Percentiles rank a stretch among this genome's conserved stretches.
phyloP scores from a whole-genome alignment of 2,888 invertebrate species.

The Tubulanus polymorphus region DNA sequence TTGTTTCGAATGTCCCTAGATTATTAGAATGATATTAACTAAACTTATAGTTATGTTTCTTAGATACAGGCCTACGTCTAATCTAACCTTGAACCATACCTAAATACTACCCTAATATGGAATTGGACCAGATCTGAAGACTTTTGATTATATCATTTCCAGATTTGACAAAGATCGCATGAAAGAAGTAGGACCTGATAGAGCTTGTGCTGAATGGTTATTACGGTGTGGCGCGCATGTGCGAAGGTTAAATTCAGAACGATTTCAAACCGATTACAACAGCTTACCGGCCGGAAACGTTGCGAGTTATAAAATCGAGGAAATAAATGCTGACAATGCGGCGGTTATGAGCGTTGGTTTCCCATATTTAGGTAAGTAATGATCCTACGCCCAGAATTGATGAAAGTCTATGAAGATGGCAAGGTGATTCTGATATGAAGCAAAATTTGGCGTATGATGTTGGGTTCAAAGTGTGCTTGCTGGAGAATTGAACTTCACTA shows the following conservation, averaged over 20 bases:
- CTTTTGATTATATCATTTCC: too few species aligned
- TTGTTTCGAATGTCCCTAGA: too few species aligned
- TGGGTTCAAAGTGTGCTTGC: too few species aligned
- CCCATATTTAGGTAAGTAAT: slow-evolving; percentile 66
- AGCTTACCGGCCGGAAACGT: slow-evolving; percentile 61
- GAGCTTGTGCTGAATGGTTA: slow-evolving; percentile 93
- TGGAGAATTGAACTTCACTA: too few species aligned
- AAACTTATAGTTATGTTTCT: too few species aligned
- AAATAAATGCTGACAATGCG: slow-evolving; percentile 76
- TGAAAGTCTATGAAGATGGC: background rate
- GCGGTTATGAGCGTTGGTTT: slow-evolving; percentile 82
- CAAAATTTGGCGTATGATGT: too few species aligned
- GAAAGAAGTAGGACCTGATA: slow-evolving; percentile 72
- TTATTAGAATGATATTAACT: too few species aligned
- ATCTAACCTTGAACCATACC: too few species aligned
- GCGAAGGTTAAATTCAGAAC: slow-evolving; percentile 61
- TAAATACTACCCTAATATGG: too few species aligned
- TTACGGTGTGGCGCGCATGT: slow-evolving; percentile 83
- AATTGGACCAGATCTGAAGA: too few species aligned
- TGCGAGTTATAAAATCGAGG: slow-evolving; percentile 59
- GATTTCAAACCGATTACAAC: slow-evolving; percentile 70
- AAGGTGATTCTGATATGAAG: too few species aligned
- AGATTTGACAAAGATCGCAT: slow-evolving; percentile 40
- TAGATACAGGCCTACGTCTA: too few species aligned
- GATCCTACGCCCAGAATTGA: background rate